Percentiles rank a stretch among this genome's conserved stretches.
phyloP scores from a whole-genome alignment of 2,888 invertebrate species.

The Drosophila mayaguana region DNA sequence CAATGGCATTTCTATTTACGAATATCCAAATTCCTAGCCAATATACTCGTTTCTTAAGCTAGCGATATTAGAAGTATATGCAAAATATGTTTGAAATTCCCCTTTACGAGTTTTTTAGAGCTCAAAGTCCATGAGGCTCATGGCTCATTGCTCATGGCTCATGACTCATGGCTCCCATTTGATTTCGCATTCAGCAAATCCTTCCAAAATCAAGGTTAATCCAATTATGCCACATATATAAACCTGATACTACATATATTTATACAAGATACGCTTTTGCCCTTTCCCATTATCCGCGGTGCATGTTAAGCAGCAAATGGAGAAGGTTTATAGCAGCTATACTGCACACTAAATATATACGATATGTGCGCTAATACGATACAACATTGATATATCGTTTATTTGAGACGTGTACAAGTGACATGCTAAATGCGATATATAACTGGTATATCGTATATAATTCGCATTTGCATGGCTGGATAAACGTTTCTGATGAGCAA shows the following conservation, averaged over 20 bases:
- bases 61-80: neutral
- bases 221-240: conserved; percentile 18
- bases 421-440: too few relatives aligned
- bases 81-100: neutral
- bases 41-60: neutral
- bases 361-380: neutral
- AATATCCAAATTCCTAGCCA: neutral
- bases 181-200: conserved; percentile 38
- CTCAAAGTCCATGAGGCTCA: conserved; percentile 6
- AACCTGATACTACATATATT: neutral
- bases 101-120: neutral
- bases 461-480: too few relatives aligned
- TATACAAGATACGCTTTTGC: neutral
- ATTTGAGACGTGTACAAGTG: too few relatives aligned
- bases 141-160: conserved; percentile 18
- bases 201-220: conserved; percentile 42
- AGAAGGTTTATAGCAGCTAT: conserved; percentile 11
- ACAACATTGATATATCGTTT: neutral
- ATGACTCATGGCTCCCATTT: conserved; percentile 24
- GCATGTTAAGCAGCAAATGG: conserved; percentile 31
- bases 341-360: neutral
- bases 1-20: neutral
- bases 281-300: conserved; percentile 13
- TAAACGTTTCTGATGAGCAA: too few relatives aligned
- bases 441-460: too few relatives aligned